Base-by-base conservation (phyloP, 2,113 vertebrate genomes). In the Siphamia tubifer region DNA sequence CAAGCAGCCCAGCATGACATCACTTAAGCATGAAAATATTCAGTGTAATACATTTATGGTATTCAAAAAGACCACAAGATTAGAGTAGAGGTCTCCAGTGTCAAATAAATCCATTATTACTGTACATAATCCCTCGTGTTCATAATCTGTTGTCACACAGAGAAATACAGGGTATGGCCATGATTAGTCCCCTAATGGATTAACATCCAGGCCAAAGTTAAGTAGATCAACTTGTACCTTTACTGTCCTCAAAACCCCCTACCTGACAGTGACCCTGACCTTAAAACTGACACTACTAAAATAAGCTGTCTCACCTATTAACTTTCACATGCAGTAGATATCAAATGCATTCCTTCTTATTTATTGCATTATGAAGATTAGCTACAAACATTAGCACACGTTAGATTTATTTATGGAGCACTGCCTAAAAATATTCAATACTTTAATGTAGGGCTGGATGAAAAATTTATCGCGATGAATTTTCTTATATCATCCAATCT, bases 171-270 rank as follows among this genome's bases (percentile, higher is more conserved):
- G 56, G 20, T 30, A 42, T 25, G 11, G 57, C 35, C 61, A 61
- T 45, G 54, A 53, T 74, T 68, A 72, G 74, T 62, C 43, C 45
- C 42, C 51, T 51, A 7, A 32, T 61, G 57, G 81, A 89, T 87
- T 86, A 53, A 57, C 54, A 75, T 54, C 69, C 47, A 73, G 65
- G 70, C 27, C 45, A 31, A 6, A 17, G 53, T 32, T 81, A 85
- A 86, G 79, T 64, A 80, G 83, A 81, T 87, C 69, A 79, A 72
- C 74, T 65, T 77, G 64, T 54, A 63, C 45, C 43, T 75, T 69
- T 72, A 45, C 55, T 74, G 74, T 65, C 68, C 66, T 83, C 35
- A 69, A 78, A 72, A 40, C 49, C 56, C 61, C 15, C 39, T 31
- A 1, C 24, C 70, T 10, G 40, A 54, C 32, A 54, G 35, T 54